Percentiles rank a stretch among this genome's conserved stretches.
These are phyloP conservation scores for Microcebus ravelobensis DNA, from an alignment of 2,113 vertebrate genomes.

Conservation along the genomic window DNA sequence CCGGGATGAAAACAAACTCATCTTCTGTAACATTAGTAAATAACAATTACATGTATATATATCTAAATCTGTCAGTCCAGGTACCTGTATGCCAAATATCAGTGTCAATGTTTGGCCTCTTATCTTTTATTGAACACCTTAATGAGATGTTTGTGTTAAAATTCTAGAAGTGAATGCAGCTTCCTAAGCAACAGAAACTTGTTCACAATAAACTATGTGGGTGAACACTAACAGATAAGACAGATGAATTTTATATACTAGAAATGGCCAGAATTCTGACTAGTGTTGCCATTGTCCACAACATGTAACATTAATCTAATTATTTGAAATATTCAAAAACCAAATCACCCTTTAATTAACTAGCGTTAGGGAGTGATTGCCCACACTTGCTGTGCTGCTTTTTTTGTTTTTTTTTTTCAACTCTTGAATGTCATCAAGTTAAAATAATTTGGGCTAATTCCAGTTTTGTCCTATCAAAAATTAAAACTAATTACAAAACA, in stretches of 20 bases:
- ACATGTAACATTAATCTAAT: not conserved
- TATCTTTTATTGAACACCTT: not conserved
- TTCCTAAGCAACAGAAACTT: not conserved
- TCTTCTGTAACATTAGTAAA: not conserved
- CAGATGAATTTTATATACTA: not conserved
- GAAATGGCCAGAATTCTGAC: slow-evolving; percentile 38
- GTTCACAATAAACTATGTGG: not conserved
- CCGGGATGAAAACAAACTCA: not conserved
- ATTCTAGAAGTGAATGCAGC: not conserved
- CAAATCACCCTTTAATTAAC: not conserved
- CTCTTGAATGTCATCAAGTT: slow-evolving; percentile 9
- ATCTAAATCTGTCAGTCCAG: not conserved
- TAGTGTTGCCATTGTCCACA: not conserved
- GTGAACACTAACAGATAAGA: not conserved
- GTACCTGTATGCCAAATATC: not conserved
- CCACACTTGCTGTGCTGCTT: not conserved
- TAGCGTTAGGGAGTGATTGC: not conserved
- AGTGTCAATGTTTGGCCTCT: not conserved
- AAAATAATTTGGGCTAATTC: slow-evolving; percentile 38
- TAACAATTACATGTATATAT: not conserved
- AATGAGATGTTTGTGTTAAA: slow-evolving; percentile 22
- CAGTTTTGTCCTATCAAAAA: slow-evolving; percentile 59
- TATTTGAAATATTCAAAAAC: slow-evolving; percentile 38
- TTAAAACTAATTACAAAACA: slow-evolving; percentile 57
- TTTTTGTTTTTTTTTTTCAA: not conserved